Percentiles rank a stretch among this genome's conserved stretches.
Evolutionary conservation across 2,113 vertebrate species (phyloP).

Genomic region (Atrichornis clamosus): DNA sequence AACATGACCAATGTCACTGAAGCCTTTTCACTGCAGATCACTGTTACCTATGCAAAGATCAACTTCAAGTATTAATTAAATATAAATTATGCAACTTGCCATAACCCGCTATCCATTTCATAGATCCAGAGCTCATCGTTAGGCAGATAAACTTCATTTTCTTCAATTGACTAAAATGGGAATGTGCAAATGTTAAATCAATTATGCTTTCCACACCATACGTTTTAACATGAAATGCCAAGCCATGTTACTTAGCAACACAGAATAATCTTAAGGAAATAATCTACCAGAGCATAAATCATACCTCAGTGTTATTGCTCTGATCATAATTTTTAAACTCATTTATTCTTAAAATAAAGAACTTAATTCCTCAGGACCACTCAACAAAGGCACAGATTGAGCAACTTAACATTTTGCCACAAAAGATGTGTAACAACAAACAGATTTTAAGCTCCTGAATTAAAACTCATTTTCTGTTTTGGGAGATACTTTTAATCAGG

Average conservation of each 20-base stretch:
- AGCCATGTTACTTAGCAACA: background rate
- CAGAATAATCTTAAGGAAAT: background rate
- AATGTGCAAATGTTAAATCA: background rate
- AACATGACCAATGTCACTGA: rapidly evolving
- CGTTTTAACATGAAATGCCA: background rate
- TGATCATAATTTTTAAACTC: background rate
- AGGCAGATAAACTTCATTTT: slow-evolving; percentile 90
- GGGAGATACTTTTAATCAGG: background rate
- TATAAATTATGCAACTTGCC: slow-evolving; percentile 71
- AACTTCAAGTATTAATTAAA: background rate
- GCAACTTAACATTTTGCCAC: rapidly evolving
- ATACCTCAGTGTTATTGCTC: background rate
- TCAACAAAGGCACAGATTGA: background rate
- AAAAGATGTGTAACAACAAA: background rate
- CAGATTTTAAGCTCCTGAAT: background rate
- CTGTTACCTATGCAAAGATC: background rate
- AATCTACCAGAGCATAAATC: background rate
- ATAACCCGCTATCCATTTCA: slow-evolving; percentile 85
- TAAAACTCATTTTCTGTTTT: background rate
- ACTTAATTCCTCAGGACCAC: background rate
- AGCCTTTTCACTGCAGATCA: background rate
- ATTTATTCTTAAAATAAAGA: background rate
- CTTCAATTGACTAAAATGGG: slow-evolving; percentile 82
- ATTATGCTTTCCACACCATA: background rate
- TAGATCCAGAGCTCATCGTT: slow-evolving; percentile 93